phyloP scores from a whole-genome alignment of 2,888 invertebrate species.

The Catocala nupta region DNA sequence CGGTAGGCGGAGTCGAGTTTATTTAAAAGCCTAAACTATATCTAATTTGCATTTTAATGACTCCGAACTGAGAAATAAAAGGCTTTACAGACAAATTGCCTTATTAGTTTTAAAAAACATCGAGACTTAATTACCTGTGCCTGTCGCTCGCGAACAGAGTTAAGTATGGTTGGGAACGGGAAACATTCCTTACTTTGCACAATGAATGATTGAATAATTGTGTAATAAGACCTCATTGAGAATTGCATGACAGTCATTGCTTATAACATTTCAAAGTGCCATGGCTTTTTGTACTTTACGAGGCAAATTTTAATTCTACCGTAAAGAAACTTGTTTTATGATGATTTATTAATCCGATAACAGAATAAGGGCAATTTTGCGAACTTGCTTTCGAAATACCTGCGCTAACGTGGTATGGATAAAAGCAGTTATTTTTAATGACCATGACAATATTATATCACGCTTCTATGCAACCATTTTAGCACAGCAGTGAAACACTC shows the following conservation, averaged over 20 bases:
- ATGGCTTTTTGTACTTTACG: slow-evolving; percentile 3
- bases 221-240: slow-evolving; percentile 31
- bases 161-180: neutral
- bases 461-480: too few species aligned
- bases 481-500: too few species aligned
- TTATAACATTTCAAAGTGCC: neutral
- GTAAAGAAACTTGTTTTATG: neutral
- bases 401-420: too few species aligned
- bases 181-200: slow-evolving; percentile 13
- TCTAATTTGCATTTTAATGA: slow-evolving; percentile 22
- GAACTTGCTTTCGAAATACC: slow-evolving; percentile 11
- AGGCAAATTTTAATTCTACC: neutral
- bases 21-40: slow-evolving; percentile 19
- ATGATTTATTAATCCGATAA: slow-evolving; percentile 8
- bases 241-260: slow-evolving; percentile 11
- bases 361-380: slow-evolving; percentile 1
- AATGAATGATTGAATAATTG: slow-evolving; percentile 35
- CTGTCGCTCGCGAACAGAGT: neutral
- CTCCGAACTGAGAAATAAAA: slow-evolving; percentile 10
- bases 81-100: neutral
- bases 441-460: too few species aligned
- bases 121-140: slow-evolving; percentile 8
- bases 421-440: too few species aligned
- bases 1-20: slow-evolving; percentile 12
- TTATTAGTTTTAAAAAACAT: neutral